These are phyloP conservation scores for Paraplagusia blochii DNA, from an alignment of 2,113 vertebrate species.

Conservation along the genomic window DNA sequence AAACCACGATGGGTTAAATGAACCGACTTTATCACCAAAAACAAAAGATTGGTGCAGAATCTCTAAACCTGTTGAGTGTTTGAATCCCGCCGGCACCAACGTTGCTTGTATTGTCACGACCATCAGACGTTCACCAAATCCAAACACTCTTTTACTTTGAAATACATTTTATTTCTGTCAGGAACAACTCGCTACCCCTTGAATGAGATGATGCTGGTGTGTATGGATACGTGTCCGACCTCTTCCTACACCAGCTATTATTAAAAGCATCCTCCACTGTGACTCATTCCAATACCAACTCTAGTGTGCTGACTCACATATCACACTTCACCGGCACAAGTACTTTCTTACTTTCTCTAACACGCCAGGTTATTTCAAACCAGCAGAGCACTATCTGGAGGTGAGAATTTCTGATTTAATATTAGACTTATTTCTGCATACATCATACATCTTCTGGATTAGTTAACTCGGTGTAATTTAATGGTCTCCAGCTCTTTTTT, in stretches of 20 bases:
- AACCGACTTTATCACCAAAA: too few relatives aligned
- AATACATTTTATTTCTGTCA: not conserved
- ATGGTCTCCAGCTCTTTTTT: too few relatives aligned
- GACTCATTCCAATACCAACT: conserved; percentile 58
- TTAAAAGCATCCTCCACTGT: conserved; percentile 57
- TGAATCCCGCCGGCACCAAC: too few relatives aligned
- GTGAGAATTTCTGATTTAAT: conserved; percentile 7
- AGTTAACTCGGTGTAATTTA: too few relatives aligned
- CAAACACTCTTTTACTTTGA: too few relatives aligned
- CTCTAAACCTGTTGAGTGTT: too few relatives aligned
- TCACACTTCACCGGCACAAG: conserved; percentile 36
- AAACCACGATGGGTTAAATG: too few relatives aligned
- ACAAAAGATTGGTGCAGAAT: too few relatives aligned
- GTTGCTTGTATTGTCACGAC: too few relatives aligned
- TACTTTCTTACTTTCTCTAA: conserved; percentile 25
- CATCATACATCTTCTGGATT: too few relatives aligned
- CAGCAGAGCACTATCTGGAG: conserved; percentile 3
- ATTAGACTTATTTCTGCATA: conserved; percentile 25
- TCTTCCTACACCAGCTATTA: conserved; percentile 59
- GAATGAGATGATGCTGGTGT: conserved; percentile 9
- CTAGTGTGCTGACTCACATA: conserved; percentile 55
- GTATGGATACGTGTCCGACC: conserved; percentile 24
- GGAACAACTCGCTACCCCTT: conserved; percentile 3
- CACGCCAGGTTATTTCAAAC: conserved; percentile 36
- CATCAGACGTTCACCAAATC: too few relatives aligned